Conservation (phyloP, 2,888 invertebrate genomes). For the Trissolcus japonicus region DNA sequence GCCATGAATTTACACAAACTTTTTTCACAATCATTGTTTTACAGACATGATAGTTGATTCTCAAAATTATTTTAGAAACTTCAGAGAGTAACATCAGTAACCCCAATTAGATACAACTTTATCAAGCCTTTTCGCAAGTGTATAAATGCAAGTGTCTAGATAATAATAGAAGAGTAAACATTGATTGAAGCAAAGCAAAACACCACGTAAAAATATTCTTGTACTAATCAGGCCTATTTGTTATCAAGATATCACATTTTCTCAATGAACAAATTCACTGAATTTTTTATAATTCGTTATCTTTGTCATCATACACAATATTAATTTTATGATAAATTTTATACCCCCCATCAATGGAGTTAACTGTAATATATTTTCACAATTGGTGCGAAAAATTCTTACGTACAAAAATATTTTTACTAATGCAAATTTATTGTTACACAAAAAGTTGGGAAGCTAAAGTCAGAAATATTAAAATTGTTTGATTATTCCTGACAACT, state of each 20-base stretch:
- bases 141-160: conserved; percentile 13
- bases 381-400: no score
- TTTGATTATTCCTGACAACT: no score
- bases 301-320: no score
- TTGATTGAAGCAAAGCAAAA: conserved; percentile 17
- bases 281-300: no score
- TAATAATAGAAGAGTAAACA: conserved; percentile 9
- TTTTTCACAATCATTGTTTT: conserved; percentile 22
- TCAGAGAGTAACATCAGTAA: conserved; percentile 3
- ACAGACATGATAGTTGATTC: conserved; percentile 6
- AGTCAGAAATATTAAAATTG: no score
- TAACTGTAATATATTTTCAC: no score
- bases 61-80: conserved; percentile 8
- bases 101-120: conserved; percentile 15
- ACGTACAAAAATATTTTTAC: conserved; percentile 9
- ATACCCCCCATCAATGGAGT: no score
- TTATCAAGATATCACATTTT: no score
- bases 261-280: background rate
- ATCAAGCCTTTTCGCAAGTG: conserved; percentile 11
- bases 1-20: conserved; percentile 12
- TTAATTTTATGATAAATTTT: no score
- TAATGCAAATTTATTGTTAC: no score
- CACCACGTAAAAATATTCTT: conserved; percentile 8
- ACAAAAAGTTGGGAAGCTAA: no score
- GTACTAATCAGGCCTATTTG: background rate